Conservation (phyloP, 2,797 vertebrate genomes). For the Garrulus glandarius region DNA sequence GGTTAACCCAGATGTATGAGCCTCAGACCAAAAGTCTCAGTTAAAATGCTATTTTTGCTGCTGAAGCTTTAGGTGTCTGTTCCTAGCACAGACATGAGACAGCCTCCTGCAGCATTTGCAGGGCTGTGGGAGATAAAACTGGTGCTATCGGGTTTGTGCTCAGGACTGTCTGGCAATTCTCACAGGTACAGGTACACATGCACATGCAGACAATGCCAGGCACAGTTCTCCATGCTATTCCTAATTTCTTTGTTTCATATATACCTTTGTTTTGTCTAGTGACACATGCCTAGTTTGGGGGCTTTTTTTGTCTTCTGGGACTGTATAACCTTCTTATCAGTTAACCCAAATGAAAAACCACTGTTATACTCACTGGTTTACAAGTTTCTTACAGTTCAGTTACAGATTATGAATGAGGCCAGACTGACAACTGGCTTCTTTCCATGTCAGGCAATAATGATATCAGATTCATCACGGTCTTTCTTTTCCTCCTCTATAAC, state of each 20-base stretch:
- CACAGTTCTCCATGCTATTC: neutral
- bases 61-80: neutral
- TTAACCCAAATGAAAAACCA: neutral
- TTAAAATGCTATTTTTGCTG: neutral
- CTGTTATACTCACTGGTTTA: neutral
- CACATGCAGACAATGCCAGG: neutral
- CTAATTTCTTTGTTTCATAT: neutral
- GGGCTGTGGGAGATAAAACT: neutral
- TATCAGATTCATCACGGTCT: neutral
- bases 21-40: neutral
- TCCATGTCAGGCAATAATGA: neutral
- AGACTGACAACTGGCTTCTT: neutral
- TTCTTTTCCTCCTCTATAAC: neutral
- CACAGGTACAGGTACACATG: neutral
- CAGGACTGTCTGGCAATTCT: neutral
- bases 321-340: neutral
- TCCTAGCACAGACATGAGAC: neutral
- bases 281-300: neutral
- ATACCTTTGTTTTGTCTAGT: neutral
- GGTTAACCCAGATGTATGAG: neutral
- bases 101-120: neutral
- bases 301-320: neutral
- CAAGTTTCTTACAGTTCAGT: neutral
- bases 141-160: neutral
- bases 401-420: neutral